These are phyloP conservation scores for Haliclona indistincta DNA, from an alignment of 37 sponge, comb jelly and placozoan genomes.

Conservation along the genomic window DNA sequence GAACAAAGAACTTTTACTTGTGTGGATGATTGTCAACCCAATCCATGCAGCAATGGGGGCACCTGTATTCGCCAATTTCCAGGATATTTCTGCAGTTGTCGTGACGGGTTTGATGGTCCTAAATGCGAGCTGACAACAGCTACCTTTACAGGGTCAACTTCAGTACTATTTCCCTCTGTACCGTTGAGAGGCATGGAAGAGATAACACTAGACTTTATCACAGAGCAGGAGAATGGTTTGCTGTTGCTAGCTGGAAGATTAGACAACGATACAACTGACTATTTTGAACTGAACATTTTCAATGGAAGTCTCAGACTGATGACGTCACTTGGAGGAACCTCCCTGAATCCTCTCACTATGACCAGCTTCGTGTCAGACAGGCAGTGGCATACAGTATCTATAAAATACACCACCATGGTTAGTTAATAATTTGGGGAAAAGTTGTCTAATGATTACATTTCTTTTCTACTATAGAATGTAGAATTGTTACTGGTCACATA, in stretches of 20 bases:
- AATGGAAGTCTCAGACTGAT: neutral
- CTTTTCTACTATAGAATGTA: conserved; percentile 1
- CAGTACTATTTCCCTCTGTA: conserved; percentile 51
- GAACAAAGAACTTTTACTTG: conserved; percentile 8
- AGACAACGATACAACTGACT: conserved; percentile 32
- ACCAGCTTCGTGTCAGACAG: conserved; percentile 21
- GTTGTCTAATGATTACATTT: neutral
- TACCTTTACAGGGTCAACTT: conserved; percentile 37
- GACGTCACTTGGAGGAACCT: conserved; percentile 38
- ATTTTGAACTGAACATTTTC: conserved; percentile 32
- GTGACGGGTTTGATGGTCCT: conserved; percentile 46
- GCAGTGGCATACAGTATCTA: conserved; percentile 47
- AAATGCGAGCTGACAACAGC: conserved; percentile 61
- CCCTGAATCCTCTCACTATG: neutral
- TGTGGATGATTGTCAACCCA: conserved; percentile 42
- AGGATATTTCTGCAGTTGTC: conserved; percentile 63
- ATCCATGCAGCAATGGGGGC: conserved; percentile 66
- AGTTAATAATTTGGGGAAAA: conserved; percentile 6
- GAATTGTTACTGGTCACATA: conserved; percentile 3
- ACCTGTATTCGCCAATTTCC: conserved; percentile 59
- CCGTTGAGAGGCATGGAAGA: conserved; percentile 2
- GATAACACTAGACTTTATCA: conserved; percentile 54
- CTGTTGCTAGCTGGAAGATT: conserved; percentile 53
- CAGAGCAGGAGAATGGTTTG: conserved; percentile 14
- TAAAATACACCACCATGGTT: conserved; percentile 44